A percentile compares a stretch with the other conserved stretches of the same genome.
Evolutionary conservation across 92 coral and sea anemone genomes (phyloP).

Genomic region (Paramuricea clavata): DNA sequence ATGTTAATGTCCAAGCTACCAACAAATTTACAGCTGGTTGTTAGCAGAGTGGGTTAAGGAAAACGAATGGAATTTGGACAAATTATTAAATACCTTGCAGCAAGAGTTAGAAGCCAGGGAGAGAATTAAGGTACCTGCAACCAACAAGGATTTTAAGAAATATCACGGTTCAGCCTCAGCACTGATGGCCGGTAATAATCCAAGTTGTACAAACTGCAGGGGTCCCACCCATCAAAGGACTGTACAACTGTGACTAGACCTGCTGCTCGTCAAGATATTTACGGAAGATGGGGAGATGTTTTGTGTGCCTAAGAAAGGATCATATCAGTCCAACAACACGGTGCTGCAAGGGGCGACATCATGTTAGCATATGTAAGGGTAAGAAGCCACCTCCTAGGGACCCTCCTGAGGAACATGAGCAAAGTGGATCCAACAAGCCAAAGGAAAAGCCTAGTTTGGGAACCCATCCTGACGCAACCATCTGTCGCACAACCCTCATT

Average conservation of each 20-base stretch:
- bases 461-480: too few species aligned
- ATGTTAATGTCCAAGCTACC: conserved; percentile 65
- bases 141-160: neutral
- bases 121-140: conserved; percentile 42
- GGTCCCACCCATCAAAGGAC: conserved; percentile 31
- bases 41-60: conserved; percentile 53
- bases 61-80: conserved; percentile 55
- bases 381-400: too few species aligned
- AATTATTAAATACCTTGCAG: conserved; percentile 28
- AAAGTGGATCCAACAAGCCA: neutral
- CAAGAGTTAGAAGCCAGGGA: conserved; percentile 65
- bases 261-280: conserved; percentile 41
- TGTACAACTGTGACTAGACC: conserved; percentile 55
- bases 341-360: conserved; percentile 56
- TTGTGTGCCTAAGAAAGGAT: conserved; percentile 48
- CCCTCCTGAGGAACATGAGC: neutral
- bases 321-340: conserved; percentile 45
- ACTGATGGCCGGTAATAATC: neutral
- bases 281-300: conserved; percentile 59
- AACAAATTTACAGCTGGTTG: conserved; percentile 32
- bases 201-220: conserved; percentile 58
- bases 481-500: conserved; percentile 3
- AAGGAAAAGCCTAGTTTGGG: neutral
- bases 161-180: conserved; percentile 19
- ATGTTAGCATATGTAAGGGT: conserved; percentile 45